Percentiles rank a stretch among this genome's conserved stretches.
Evolutionary conservation across 2,797 vertebrate genomes (phyloP).

Genomic region (Xenopus petersii): DNA sequence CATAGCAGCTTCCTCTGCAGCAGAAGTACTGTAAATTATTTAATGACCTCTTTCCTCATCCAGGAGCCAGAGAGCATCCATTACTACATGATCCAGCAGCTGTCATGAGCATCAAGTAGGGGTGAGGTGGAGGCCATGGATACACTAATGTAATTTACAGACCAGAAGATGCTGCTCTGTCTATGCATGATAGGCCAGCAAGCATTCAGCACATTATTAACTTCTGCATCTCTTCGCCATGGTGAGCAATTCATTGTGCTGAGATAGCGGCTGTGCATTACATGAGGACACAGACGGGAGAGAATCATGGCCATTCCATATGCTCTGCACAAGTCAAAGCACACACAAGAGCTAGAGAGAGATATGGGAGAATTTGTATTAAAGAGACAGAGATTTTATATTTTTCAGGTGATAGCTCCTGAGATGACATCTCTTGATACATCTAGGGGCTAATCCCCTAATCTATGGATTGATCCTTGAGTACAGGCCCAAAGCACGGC

Average conservation of each 20-base stretch:
- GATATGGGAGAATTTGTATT: constrained; percentile 1
- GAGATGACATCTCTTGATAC: background rate
- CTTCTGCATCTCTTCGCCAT: constrained; percentile 31
- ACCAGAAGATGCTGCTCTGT: constrained; percentile 33
- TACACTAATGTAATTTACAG: constrained; percentile 10
- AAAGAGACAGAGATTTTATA: constrained; percentile 11
- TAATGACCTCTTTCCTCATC: constrained; percentile 15
- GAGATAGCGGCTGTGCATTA: constrained; percentile 1
- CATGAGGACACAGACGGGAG: constrained; percentile 3
- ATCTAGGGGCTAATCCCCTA: too few relatives aligned
- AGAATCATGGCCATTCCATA: constrained; percentile 29
- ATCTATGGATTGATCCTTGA: too few relatives aligned
- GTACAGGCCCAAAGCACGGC: too few relatives aligned
- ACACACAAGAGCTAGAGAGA: too few relatives aligned
- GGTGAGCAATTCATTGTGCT: constrained; percentile 16
- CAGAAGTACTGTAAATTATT: constrained; percentile 35
- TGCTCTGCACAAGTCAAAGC: constrained; percentile 18
- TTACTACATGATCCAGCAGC: constrained; percentile 21
- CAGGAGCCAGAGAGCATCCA: constrained; percentile 3
- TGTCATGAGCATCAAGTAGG: constrained; percentile 9
- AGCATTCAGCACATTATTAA: constrained; percentile 57
- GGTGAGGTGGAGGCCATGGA: background rate
- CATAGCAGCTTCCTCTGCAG: constrained; percentile 18
- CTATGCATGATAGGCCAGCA: constrained; percentile 44
- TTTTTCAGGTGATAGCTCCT: too few relatives aligned